These are phyloP conservation scores for Agrilus biguttatus DNA, from an alignment of 2,888 invertebrate genomes.

Conservation along the genomic window DNA sequence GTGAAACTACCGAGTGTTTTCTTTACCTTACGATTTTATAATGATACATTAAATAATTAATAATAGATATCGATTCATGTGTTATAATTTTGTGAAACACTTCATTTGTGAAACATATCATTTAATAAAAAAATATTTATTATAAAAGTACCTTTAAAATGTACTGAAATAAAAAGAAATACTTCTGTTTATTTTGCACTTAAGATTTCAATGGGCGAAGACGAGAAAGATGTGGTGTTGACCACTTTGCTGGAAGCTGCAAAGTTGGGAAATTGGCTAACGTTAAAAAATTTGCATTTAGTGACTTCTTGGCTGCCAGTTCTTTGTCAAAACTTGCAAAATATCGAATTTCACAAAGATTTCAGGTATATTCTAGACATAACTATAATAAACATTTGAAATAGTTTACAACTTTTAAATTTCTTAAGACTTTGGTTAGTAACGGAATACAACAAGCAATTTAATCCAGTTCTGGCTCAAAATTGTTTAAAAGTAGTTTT, in stretches of 20 bases:
- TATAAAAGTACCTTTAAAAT: not conserved
- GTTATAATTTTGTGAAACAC: too few relatives aligned
- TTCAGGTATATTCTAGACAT: conserved; percentile 33
- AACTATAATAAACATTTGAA: not conserved
- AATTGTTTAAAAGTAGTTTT: conserved; percentile 68
- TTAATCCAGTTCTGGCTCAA: conserved; percentile 61
- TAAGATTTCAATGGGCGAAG: conserved; percentile 68
- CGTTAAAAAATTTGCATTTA: conserved; percentile 69
- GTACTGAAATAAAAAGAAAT: not conserved
- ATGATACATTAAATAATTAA: too few relatives aligned
- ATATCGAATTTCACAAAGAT: conserved; percentile 32
- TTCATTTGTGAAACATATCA: too few relatives aligned
- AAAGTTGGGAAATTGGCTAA: conserved; percentile 56
- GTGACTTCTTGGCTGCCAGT: conserved; percentile 54
- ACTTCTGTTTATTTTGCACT: conserved; percentile 4
- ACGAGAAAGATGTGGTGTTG: conserved; percentile 52
- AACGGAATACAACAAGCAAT: conserved; percentile 63
- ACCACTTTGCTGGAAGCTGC: conserved; percentile 42
- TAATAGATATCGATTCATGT: too few relatives aligned
- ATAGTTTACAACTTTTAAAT: too few relatives aligned
- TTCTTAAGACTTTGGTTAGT: conserved; percentile 61
- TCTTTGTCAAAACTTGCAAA: conserved; percentile 52
- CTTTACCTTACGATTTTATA: too few relatives aligned
- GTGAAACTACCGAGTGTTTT: too few relatives aligned
- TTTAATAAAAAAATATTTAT: too few relatives aligned